Conservation (phyloP, 2,888 invertebrate genomes). For the Microplitis manilae region DNA sequence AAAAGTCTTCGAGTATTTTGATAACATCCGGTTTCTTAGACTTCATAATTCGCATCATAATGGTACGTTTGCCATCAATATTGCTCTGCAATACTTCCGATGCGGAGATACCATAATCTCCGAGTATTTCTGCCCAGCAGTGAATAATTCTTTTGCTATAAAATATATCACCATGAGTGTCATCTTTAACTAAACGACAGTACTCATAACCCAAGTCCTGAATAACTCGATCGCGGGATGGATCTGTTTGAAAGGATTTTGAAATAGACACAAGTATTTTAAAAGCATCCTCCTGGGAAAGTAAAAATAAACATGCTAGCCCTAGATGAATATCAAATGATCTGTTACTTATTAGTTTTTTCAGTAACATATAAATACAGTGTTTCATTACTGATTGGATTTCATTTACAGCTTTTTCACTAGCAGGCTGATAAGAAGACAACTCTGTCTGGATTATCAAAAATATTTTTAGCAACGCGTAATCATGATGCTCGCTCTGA, state of each 20-base stretch:
- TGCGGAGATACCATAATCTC: slow-evolving; percentile 60
- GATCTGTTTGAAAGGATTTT: slow-evolving; percentile 55
- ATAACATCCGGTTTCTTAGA: slow-evolving; percentile 57
- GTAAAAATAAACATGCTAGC: slow-evolving; percentile 64
- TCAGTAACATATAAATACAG: slow-evolving; percentile 63
- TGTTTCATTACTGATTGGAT: slow-evolving; percentile 55
- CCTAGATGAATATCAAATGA: slow-evolving; percentile 67
- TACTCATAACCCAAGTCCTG: slow-evolving; percentile 62
- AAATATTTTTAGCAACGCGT: slow-evolving; percentile 56
- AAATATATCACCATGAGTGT: slow-evolving; percentile 48
- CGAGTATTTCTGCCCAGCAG: slow-evolving; percentile 63
- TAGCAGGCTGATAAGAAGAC: slow-evolving; percentile 30
- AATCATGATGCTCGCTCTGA: slow-evolving; percentile 58
- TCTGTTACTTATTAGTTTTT: slow-evolving; percentile 65
- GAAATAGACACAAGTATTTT: slow-evolving; percentile 54
- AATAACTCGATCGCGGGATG: slow-evolving; percentile 54
- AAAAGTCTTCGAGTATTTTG: slow-evolving; percentile 70
- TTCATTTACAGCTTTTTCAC: slow-evolving; percentile 50
- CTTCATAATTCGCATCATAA: slow-evolving; percentile 61
- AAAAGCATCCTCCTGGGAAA: slow-evolving; percentile 56
- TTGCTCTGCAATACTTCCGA: slow-evolving; percentile 62
- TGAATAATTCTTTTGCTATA: slow-evolving; percentile 57
- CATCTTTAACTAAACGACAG: slow-evolving; percentile 54
- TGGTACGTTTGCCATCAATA: slow-evolving; percentile 56
- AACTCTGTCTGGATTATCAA: slow-evolving; percentile 54